Conservation (phyloP, 2,888 invertebrate species). For the Ormia ochracea region DNA sequence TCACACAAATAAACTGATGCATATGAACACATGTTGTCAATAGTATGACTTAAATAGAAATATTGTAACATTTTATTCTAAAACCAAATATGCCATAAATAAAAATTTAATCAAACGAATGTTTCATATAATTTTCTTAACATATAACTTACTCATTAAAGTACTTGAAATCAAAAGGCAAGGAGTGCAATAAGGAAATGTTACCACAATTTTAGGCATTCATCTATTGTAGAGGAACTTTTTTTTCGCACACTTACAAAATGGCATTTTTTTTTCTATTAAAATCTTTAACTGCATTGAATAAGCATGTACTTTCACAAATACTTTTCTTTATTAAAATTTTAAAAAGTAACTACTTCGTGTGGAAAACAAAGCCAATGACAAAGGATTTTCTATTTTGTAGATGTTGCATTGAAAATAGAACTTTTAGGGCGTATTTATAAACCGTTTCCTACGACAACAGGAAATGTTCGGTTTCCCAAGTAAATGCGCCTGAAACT, state of each 20-base stretch:
- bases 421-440: constrained; percentile 18
- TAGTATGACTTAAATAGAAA: too few species aligned
- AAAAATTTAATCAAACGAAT: neutral
- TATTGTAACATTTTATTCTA: too few species aligned
- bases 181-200: neutral
- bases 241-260: neutral
- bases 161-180: neutral
- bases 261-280: neutral
- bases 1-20: neutral
- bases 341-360: neutral
- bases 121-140: neutral
- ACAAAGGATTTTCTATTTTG: constrained; percentile 16
- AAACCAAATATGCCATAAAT: neutral
- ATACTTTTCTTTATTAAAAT: neutral
- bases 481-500: too few species aligned
- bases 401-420: constrained; percentile 30
- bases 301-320: neutral
- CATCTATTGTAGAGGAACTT: neutral
- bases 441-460: constrained; percentile 26
- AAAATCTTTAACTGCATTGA: constrained; percentile 2
- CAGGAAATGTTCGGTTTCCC: neutral
- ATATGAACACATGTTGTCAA: neutral
- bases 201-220: neutral
- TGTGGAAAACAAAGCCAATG: neutral
- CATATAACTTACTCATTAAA: neutral